phyloP scores from a whole-genome alignment of 2,888 invertebrate species.

The Hypolimnas misippus region DNA sequence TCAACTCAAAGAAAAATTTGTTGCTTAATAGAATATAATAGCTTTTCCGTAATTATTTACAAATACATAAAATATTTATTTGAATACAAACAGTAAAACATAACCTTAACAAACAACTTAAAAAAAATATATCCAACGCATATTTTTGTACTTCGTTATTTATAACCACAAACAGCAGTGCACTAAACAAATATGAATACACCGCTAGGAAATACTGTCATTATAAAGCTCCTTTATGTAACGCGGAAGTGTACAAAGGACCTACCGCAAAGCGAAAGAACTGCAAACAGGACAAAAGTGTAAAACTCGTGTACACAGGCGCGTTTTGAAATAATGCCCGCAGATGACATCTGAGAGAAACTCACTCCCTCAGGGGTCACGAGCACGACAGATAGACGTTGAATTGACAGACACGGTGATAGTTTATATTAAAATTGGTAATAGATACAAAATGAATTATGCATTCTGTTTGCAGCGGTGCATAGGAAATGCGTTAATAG shows the following conservation, averaged over 20 bases:
- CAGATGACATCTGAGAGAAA: conserved; percentile 14
- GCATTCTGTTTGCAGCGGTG: background rate
- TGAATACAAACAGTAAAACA: too few species aligned
- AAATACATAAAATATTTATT: too few species aligned
- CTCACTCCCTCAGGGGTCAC: conserved; percentile 8
- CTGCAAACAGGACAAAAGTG: conserved; percentile 32
- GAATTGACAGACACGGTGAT: background rate
- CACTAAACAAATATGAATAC: conserved; percentile 33
- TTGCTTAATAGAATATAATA: too few species aligned
- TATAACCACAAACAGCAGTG: conserved; percentile 6
- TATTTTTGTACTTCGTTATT: too few species aligned
- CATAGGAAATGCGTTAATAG: background rate
- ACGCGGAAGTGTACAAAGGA: conserved; percentile 34
- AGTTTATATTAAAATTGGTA: background rate
- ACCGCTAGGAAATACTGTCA: conserved; percentile 30
- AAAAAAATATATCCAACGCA: too few species aligned
- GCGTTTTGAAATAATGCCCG: conserved; percentile 20
- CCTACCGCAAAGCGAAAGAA: conserved; percentile 38
- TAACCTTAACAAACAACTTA: too few species aligned
- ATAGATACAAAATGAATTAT: background rate
- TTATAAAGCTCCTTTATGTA: conserved; percentile 39
- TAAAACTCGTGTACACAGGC: conserved; percentile 11
- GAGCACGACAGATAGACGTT: background rate
- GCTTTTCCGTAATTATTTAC: too few species aligned
- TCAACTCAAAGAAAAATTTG: too few species aligned